Evolutionary conservation across 2,888 invertebrate species (phyloP), one percentile per base, ranked within the genome.

Genomic region (Gymnoscelis rufifasciata): DNA sequence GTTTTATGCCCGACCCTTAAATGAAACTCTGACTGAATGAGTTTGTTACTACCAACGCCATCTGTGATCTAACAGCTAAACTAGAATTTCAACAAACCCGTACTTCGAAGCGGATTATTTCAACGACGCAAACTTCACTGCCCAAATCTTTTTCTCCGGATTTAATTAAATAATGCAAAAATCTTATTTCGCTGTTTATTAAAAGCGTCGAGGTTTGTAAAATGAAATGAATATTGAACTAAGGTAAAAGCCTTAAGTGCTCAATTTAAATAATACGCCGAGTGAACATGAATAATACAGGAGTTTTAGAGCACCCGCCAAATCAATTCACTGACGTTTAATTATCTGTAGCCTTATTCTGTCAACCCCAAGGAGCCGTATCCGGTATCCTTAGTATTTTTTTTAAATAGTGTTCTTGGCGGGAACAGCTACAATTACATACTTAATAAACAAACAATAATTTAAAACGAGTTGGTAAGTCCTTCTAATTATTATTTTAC

Each of bases 241-340:
- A 58, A 54, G 57, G 56, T 60, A 59, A 64, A 66, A 68, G 63
- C 66, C 57, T 68, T 67, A 59, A 70, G 62, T 68, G 66, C 62
- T 67, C 72, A 61, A 75, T 78, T 78, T 71, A 71, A 78, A 74
- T 74, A 73, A 72, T 66, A 70, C 64, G 64, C 57, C 59, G 58
- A 62, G 49, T 56, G 60, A 59, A 66, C 58, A 73, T 78, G 74
- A 76, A 78, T 77, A 71, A 75, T 61, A 69, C 65, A 75, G 57
- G 57, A 71, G 71, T 67, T 64, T 65, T 60, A 62, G 62, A 53
- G 60, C 56, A 60, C 56, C 57, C 52, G 41, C 50, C 48, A 54
- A 58, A 68, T 66, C 62, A 56, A 66, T 64, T 51, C 56, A 58
- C 49, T 58, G 53, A 55, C 57, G 58, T 61, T 64, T 64, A 55